phyloP scores from a whole-genome alignment of 2,888 invertebrate species.

The Zhuqinia jingwanae region DNA sequence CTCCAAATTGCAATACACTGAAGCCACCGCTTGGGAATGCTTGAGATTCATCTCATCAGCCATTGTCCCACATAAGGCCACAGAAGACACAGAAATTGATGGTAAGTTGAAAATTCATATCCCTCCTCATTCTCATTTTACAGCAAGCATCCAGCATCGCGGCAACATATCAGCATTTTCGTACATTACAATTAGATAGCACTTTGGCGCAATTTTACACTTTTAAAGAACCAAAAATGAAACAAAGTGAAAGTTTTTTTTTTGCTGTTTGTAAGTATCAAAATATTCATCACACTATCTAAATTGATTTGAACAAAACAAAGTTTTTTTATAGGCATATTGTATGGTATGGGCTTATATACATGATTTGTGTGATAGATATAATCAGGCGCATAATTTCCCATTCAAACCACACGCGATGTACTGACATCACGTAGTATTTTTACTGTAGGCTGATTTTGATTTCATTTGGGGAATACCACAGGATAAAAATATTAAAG shows the following conservation, averaged over 20 bases:
- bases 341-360: background rate
- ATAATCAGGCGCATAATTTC: conserved; percentile 16
- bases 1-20: conserved; percentile 90
- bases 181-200: background rate
- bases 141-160: no score
- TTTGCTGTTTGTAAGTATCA: no score
- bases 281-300: no score
- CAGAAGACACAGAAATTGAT: conserved; percentile 87
- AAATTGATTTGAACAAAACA: conserved; percentile 29
- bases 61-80: conserved; percentile 94
- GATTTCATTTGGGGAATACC: conserved; percentile 49
- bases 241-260: conserved; percentile 62
- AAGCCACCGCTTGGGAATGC: conserved; percentile 90
- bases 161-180: background rate
- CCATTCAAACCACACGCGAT: conserved; percentile 2
- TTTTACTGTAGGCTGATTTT: background rate
- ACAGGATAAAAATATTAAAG: background rate
- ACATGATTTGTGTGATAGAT: conserved; percentile 49
- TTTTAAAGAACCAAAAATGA: conserved; percentile 6
- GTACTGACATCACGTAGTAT: background rate
- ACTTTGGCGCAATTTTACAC: background rate
- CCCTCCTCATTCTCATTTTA: no score
- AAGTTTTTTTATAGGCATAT: conserved; percentile 5
- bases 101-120: conserved; percentile 81
- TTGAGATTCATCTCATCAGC: conserved; percentile 91